These are phyloP conservation scores for Enteromius afrohamiltoni DNA, from an alignment of 2,797 vertebrate species.

Conservation along the genomic window DNA sequence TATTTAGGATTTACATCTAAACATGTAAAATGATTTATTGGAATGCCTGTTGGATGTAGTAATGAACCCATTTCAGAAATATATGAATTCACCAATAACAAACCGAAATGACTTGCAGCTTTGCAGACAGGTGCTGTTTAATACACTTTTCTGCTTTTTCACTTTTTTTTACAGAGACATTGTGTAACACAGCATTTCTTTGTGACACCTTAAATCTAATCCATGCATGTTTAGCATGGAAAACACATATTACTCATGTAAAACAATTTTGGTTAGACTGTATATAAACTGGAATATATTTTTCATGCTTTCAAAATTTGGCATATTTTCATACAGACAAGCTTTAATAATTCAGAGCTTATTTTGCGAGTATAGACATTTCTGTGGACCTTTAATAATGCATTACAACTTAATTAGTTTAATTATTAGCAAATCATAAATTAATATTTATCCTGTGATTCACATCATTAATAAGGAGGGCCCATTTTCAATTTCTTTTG, in stretches of 20 bases:
- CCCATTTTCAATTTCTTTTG: not conserved
- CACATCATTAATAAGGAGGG: not conserved
- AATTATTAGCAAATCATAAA: conserved; percentile 14
- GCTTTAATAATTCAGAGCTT: not conserved
- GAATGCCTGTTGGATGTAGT: not conserved
- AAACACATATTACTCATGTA: not conserved
- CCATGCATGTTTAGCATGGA: not conserved
- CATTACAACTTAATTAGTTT: conserved; percentile 1
- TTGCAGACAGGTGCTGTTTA: not conserved
- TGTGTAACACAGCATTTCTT: too few relatives aligned
- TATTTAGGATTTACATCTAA: not conserved
- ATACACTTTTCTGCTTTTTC: not conserved
- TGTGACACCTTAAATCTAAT: not conserved
- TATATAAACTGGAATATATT: not conserved
- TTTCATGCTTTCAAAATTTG: not conserved
- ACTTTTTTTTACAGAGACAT: not conserved
- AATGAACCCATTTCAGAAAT: not conserved
- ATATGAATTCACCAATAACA: conserved; percentile 6
- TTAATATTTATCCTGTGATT: not conserved
- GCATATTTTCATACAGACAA: not conserved
- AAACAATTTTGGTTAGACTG: not conserved
- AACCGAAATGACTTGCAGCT: not conserved
- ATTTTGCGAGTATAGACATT: not conserved
- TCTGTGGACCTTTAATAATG: not conserved
- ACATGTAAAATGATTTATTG: not conserved